Conservation (phyloP, 2,888 invertebrate genomes). For the Celastrina argiolus region DNA sequence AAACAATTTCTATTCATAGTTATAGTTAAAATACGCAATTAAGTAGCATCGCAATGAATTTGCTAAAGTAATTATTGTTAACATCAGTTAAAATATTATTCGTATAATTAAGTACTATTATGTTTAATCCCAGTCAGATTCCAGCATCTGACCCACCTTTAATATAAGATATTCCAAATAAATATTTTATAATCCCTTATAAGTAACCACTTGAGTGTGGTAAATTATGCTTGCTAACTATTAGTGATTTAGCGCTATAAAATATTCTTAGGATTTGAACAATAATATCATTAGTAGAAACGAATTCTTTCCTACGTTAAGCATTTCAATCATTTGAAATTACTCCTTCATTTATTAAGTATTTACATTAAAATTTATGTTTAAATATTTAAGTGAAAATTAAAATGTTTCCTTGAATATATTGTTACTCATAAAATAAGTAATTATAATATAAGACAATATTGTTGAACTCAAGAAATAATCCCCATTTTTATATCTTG, state of each 20-base stretch:
- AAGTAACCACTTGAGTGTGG: background rate
- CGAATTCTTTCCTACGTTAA: background rate
- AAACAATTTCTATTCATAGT: conserved; percentile 18
- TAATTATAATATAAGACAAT: conserved; percentile 73
- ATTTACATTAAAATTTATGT: background rate
- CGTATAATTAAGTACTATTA: background rate
- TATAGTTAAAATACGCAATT: conserved; percentile 11
- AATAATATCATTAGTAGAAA: conserved; percentile 14
- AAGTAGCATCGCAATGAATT: conserved; percentile 11
- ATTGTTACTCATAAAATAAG: conserved; percentile 44
- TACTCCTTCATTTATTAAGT: background rate
- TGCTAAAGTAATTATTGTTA: background rate
- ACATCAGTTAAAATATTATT: background rate
- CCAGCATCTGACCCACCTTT: too few species aligned
- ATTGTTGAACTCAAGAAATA: conserved; percentile 71
- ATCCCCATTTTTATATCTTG: conserved; percentile 69
- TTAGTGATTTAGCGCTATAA: conserved; percentile 21
- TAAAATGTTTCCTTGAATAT: conserved; percentile 1
- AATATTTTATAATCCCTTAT: background rate
- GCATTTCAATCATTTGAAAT: conserved; percentile 1
- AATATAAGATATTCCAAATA: conserved; percentile 4
- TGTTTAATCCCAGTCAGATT: background rate
- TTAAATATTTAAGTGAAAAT: background rate
- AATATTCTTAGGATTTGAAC: conserved; percentile 19
- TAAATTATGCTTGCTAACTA: conserved; percentile 3